Percentiles rank a stretch among this genome's conserved stretches.
phyloP scores from a whole-genome alignment of 2,113 vertebrate genomes.

The Tretioscincus oriximinensis region DNA sequence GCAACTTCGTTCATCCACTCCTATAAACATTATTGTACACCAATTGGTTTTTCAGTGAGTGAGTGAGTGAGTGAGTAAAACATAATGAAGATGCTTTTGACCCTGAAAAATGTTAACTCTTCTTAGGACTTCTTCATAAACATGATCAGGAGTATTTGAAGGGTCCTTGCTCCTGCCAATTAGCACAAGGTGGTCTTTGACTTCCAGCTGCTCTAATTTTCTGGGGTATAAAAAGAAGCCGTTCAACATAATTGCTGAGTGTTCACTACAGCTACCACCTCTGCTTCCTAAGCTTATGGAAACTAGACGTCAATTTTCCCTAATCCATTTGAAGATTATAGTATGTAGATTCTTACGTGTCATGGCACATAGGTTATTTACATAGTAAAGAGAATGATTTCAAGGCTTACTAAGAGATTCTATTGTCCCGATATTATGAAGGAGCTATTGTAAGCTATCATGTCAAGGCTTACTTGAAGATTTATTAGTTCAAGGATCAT shows the following conservation, averaged over 20 bases:
- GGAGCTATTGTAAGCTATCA: conserved; percentile 11
- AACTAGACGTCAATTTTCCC: conserved; percentile 10
- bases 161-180: conserved; percentile 3
- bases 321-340: not conserved
- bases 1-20: not conserved
- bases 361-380: not conserved
- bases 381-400: not conserved
- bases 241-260: conserved; percentile 15
- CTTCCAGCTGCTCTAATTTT: conserved; percentile 16
- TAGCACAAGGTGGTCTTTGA: conserved; percentile 19
- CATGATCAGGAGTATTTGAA: conserved; percentile 25
- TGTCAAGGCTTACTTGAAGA: conserved; percentile 32
- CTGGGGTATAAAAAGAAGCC: conserved; percentile 18
- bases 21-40: not conserved
- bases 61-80: conserved; percentile 13
- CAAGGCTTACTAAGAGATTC: conserved; percentile 36
- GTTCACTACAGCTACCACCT: not conserved
- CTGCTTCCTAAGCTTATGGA: conserved; percentile 14
- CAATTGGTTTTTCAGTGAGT: not conserved
- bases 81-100: conserved; percentile 21
- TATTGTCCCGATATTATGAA: conserved; percentile 22
- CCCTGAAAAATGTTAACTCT: conserved; percentile 5
- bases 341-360: not conserved
- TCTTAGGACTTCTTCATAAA: not conserved
- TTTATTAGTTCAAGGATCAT: not conserved